Conservation (phyloP, 2,888 invertebrate genomes). For the Gymnoscelis rufifasciata region DNA sequence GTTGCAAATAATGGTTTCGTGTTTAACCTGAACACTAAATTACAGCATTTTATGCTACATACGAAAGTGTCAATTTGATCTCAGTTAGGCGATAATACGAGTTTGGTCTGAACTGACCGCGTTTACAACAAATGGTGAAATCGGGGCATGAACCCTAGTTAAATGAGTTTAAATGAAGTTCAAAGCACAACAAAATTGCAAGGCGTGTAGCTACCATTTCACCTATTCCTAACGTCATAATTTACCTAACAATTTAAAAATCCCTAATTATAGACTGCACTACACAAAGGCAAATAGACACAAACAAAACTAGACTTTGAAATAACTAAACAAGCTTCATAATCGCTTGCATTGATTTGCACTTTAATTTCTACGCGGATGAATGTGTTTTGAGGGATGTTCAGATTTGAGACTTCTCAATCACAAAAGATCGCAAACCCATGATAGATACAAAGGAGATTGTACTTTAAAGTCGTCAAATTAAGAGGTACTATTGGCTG, state of each 20-base stretch:
- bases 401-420: constrained; percentile 60
- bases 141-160: no score
- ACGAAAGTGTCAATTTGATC: no score
- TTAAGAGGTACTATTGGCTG: no score
- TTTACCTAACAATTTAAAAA: constrained; percentile 76
- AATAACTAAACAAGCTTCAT: constrained; percentile 24
- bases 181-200: constrained; percentile 22
- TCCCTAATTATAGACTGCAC: constrained; percentile 73
- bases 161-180: no score
- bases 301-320: constrained; percentile 35
- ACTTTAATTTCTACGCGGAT: constrained; percentile 32
- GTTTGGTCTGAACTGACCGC: no score
- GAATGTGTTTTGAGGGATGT: constrained; percentile 74
- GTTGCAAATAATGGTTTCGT: no score
- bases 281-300: constrained; percentile 60
- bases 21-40: no score
- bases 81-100: no score
- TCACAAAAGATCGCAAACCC: constrained; percentile 32
- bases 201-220: constrained; percentile 37
- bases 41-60: no score
- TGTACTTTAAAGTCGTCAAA: constrained; percentile 33
- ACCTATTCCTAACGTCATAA: constrained; percentile 35
- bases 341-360: constrained; percentile 14
- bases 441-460: constrained; percentile 25
- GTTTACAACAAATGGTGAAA: no score